Evolutionary conservation across 2,888 invertebrate species (phyloP).

Genomic region (Aproaerema taeniolella): DNA sequence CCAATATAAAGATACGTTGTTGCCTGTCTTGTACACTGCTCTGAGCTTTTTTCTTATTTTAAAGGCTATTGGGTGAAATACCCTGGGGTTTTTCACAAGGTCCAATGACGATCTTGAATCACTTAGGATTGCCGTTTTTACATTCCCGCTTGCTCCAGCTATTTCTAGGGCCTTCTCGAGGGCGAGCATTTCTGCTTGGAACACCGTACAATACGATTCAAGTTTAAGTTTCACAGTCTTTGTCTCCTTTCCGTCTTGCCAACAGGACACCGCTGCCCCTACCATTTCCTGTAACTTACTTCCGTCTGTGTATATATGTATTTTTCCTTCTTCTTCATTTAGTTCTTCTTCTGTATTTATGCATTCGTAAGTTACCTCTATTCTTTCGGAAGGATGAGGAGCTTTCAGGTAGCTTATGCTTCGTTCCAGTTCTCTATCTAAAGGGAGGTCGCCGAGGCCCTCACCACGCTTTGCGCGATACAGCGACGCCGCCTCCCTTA

Average conservation of each 20-base stretch:
- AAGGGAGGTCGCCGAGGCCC: not conserved
- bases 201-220: slow-evolving; percentile 3
- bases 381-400: slow-evolving; percentile 9
- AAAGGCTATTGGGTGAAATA: not conserved
- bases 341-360: slow-evolving; percentile 1
- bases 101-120: not conserved
- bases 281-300: slow-evolving; percentile 15
- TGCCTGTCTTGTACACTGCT: not conserved
- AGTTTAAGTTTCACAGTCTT: slow-evolving; percentile 5
- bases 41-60: not conserved
- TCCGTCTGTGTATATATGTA: slow-evolving; percentile 16
- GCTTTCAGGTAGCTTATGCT: not conserved
- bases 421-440: slow-evolving; percentile 18
- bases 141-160: too few species aligned
- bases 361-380: not conserved
- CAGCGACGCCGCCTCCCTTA: slow-evolving; percentile 16
- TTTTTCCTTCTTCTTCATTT: not conserved
- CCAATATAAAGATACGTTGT: not conserved
- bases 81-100: not conserved
- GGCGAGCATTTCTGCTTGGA: slow-evolving; percentile 5
- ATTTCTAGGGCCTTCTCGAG: too few species aligned
- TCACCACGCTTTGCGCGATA: slow-evolving; percentile 18
- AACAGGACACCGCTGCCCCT: slow-evolving; percentile 5
- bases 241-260: not conserved
- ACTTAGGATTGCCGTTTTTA: not conserved